These are phyloP conservation scores for Egretta garzetta DNA, from an alignment of 2,113 vertebrate species.

Conservation along the genomic window DNA sequence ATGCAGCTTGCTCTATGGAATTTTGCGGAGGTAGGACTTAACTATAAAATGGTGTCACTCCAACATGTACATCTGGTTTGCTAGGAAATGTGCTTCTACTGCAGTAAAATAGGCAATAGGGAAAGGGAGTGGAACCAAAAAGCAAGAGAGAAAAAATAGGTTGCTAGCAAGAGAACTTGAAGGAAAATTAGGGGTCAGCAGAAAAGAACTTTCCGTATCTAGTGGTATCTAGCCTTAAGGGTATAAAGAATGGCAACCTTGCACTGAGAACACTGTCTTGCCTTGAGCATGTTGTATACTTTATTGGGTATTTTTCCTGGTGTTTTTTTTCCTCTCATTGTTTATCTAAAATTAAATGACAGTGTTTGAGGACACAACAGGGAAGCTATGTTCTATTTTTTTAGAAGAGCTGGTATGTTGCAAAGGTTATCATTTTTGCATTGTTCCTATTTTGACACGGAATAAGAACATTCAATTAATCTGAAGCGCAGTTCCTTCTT, in stretches of 20 bases:
- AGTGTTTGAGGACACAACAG: background rate
- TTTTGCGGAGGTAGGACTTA: constrained; percentile 36
- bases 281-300: background rate
- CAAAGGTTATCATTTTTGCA: background rate
- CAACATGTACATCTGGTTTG: constrained; percentile 61
- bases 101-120: constrained; percentile 35
- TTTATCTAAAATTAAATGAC: background rate
- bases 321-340: rapidly evolving
- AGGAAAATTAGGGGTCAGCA: background rate
- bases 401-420: background rate
- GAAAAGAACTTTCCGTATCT: background rate
- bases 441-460: background rate
- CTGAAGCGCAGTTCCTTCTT: background rate
- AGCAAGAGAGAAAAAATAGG: background rate
- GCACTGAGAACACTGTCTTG: background rate
- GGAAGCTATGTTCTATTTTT: background rate
- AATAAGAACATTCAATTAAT: background rate
- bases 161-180: background rate
- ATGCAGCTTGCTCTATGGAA: background rate
- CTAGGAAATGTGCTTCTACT: constrained; percentile 44
- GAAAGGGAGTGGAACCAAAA: constrained; percentile 9
- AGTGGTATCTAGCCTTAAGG: background rate
- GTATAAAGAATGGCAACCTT: background rate
- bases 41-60: constrained; percentile 24
- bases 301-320: background rate